Evolutionary conservation across 2,113 vertebrate genomes (phyloP).

Genomic region (Cavia porcellus): DNA sequence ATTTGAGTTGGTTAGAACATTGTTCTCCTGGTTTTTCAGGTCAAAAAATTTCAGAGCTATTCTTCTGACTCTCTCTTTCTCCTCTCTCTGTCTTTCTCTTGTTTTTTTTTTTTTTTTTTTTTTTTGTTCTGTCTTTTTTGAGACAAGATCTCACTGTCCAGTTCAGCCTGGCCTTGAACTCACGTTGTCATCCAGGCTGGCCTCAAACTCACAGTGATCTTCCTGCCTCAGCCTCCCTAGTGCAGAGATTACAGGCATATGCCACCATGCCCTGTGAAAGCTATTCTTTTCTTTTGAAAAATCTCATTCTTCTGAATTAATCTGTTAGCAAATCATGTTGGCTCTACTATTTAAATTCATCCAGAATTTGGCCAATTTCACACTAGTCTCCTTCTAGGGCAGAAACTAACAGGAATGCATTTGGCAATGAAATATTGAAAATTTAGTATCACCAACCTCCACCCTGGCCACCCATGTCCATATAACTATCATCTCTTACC

Average conservation of each 20-base stretch:
- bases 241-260: no score
- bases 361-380: slow-evolving; percentile 46
- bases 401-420: slow-evolving; percentile 57
- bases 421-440: slow-evolving; percentile 59
- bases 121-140: no score
- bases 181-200: no score
- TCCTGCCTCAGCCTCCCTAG: no score
- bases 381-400: slow-evolving; percentile 39
- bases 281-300: neutral
- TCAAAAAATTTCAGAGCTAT: neutral
- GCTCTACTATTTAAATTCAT: neutral
- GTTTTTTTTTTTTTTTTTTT: no score
- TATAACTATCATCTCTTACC: neutral
- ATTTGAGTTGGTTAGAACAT: neutral
- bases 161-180: no score
- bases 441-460: neutral
- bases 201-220: no score
- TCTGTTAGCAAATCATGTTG: neutral
- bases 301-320: neutral
- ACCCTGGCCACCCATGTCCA: neutral
- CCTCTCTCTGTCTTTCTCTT: no score
- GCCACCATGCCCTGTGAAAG: no score
- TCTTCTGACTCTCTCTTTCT: neutral
- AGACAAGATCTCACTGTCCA: no score
- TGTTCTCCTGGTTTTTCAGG: neutral